Conservation (phyloP, 2,797 vertebrate species). For the Euphonia xanthogaster region DNA sequence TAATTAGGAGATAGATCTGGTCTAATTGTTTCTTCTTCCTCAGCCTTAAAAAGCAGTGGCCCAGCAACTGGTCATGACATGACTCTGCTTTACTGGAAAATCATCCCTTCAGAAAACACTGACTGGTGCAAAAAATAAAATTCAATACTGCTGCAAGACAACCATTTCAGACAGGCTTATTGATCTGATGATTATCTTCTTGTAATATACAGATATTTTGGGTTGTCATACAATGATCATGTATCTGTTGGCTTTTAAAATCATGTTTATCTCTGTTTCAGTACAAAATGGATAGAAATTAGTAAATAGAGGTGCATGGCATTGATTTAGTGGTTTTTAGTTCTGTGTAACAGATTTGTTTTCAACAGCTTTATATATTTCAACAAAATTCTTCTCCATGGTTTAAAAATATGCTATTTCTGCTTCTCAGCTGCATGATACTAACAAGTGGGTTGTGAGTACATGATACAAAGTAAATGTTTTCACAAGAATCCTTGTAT, state of each 20-base stretch:
- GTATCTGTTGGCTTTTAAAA: not conserved
- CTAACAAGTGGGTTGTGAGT: not conserved
- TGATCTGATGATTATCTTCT: constrained; percentile 12
- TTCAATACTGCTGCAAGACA: not conserved
- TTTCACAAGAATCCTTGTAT: not conserved
- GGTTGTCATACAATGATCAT: not conserved
- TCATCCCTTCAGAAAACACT: not conserved
- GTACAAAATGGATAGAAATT: not conserved
- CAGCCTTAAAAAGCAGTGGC: not conserved
- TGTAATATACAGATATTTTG: not conserved
- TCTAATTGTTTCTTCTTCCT: not conserved
- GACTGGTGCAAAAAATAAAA: not conserved
- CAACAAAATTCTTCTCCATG: not conserved
- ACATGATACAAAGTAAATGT: not conserved
- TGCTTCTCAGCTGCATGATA: not conserved
- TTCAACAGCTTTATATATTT: not conserved
- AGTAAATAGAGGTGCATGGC: not conserved
- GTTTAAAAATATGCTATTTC: not conserved
- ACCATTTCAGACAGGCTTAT: constrained; percentile 11
- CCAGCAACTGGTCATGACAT: not conserved
- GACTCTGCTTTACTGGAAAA: not conserved
- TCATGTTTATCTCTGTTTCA: not conserved
- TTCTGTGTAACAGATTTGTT: not conserved
- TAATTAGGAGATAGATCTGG: not conserved
- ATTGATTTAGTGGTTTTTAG: constrained; percentile 14